Base-by-base conservation (phyloP, 1,140 invertebrate genomes). In the Apocrypta bakeri region DNA sequence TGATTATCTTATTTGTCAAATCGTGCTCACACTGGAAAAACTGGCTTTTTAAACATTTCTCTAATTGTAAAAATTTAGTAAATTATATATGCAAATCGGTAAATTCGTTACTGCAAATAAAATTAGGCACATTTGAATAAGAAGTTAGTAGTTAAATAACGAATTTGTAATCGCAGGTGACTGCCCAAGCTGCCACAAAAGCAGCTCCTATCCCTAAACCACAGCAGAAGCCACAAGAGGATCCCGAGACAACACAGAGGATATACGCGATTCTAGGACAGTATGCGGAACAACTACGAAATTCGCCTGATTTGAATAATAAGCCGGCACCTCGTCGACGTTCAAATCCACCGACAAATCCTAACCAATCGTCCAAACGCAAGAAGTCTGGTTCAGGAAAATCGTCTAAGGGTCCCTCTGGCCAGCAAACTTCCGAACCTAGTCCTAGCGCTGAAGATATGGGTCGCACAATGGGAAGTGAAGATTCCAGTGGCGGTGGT, bases 181-280 rank as follows among this genome's bases (percentile, higher is more conserved):
- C 92, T 83, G 90, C 93, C 14, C 94, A 93, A 17, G 93, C 91
- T 79, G 92, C 94, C 0, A 91, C 95, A 14, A 96, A 95, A 90
- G 89, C 95, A 1, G 94, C 94, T 31, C 94, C 94, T 6, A 93
- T 95, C 21, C 94, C 95, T 12, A 94, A 95, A 78, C 94, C 95
- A 1, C 93, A 94, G 81, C 96, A 96, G 85, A 96, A 96, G 88
- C 95, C 95, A 2, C 93, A 96, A 85, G 96, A 97, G 90, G 96
- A 96, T 87, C 96, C 96, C 88, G 95, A 96, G 87, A 96, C 96
- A 0, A 95, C 95, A 1, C 95, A 96, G 87, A 93, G 96, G 76
- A 96, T 97, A 81, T 94, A 96, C 81, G 96, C 96, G 76, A 97
- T 97, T 86, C 89, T 97, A 25, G 95, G 96, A 2, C 95, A 96